Evolutionary conservation across 2,888 invertebrate species (phyloP).

Genomic region (Agrotis puta): DNA sequence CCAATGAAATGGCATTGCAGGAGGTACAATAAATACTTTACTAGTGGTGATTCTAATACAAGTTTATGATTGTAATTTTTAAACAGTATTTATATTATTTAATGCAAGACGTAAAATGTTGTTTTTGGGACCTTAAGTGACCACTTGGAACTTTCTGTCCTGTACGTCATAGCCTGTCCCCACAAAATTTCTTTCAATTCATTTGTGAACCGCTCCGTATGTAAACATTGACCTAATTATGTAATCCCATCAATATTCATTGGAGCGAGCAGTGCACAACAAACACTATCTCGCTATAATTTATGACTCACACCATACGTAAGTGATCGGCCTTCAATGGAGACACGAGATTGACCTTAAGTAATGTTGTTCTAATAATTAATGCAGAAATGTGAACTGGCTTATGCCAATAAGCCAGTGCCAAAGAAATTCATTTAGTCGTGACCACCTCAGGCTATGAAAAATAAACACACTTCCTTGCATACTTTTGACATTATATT

Average conservation of each 20-base stretch:
- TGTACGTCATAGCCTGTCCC: slow-evolving; percentile 1
- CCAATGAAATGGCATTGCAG: slow-evolving; percentile 3
- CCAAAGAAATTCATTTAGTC: slow-evolving; percentile 57
- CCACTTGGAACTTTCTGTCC: neutral
- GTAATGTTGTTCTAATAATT: slow-evolving; percentile 62
- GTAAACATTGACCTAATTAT: slow-evolving; percentile 72
- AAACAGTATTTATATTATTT: no score
- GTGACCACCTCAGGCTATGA: slow-evolving; percentile 35
- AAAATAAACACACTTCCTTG: slow-evolving; percentile 43
- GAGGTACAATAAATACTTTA: slow-evolving; percentile 35
- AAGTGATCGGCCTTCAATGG: slow-evolving; percentile 64
- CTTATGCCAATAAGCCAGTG: slow-evolving; percentile 39
- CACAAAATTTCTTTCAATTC: slow-evolving; percentile 57
- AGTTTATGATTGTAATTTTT: slow-evolving; percentile 5
- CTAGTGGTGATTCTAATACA: slow-evolving; percentile 4
- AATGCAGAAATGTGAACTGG: slow-evolving; percentile 56
- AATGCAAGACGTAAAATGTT: no score
- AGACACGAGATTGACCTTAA: slow-evolving; percentile 67
- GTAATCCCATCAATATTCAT: slow-evolving; percentile 62
- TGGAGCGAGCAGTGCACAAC: slow-evolving; percentile 39
- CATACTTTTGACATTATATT: slow-evolving; percentile 29
- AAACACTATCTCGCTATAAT: slow-evolving; percentile 46
- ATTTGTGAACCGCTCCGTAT: slow-evolving; percentile 63
- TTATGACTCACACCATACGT: slow-evolving; percentile 51
- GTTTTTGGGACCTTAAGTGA: neutral